These are phyloP conservation scores for Drosophila guanche DNA, from an alignment of 1,140 invertebrate species.

Conservation along the genomic window DNA sequence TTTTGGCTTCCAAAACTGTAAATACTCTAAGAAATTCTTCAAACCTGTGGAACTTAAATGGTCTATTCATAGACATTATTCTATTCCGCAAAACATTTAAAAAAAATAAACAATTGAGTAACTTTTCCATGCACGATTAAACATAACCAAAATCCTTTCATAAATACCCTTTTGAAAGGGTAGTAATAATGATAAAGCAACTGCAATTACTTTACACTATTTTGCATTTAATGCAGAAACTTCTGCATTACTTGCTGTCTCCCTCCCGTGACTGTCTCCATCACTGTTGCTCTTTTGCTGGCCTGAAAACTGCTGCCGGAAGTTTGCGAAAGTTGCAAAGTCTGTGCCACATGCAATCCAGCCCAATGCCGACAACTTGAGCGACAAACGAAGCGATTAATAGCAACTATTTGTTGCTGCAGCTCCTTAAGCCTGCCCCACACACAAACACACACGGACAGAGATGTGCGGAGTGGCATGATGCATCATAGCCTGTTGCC, in stretches of 20 bases:
- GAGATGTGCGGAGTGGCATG: conserved; percentile 1
- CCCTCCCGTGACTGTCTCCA: not conserved
- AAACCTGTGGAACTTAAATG: too few species aligned
- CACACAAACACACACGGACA: conserved; percentile 4
- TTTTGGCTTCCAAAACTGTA: too few species aligned
- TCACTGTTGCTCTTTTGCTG: conserved; percentile 17
- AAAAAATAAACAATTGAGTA: too few species aligned
- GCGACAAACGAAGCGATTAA: conserved; percentile 69
- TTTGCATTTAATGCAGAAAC: conserved; percentile 79
- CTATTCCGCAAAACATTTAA: too few species aligned
- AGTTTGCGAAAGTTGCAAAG: conserved; percentile 70
- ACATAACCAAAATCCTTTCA: too few species aligned
- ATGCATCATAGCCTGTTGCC: conserved; percentile 1
- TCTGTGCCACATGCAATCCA: conserved; percentile 45
- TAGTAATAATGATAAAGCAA: conserved; percentile 66
- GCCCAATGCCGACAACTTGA: conserved; percentile 34
- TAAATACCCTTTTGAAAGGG: too few species aligned
- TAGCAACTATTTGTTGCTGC: conserved; percentile 22
- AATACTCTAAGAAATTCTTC: too few species aligned
- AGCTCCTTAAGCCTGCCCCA: conserved; percentile 38
- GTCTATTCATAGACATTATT: too few species aligned
- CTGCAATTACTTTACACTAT: conserved; percentile 79
- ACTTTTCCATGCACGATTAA: too few species aligned
- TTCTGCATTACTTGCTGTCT: conserved; percentile 22
- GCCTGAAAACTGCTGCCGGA: conserved; percentile 67